Conservation (phyloP, 2,113 vertebrate species). For the Nyctibius bracteatus region DNA sequence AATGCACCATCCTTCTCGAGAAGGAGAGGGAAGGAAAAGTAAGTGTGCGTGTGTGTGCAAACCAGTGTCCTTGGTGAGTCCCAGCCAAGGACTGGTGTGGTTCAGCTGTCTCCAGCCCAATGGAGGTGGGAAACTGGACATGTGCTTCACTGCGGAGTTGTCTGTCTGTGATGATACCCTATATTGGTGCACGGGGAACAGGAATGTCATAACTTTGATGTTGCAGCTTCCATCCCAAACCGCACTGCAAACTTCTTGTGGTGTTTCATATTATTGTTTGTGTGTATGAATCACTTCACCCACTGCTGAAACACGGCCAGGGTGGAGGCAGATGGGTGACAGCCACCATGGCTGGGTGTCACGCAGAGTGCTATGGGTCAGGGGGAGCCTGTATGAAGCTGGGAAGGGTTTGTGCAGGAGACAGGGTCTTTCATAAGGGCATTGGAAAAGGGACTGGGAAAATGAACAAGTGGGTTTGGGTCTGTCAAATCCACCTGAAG, state of each 20-base stretch:
- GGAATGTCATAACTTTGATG: not conserved
- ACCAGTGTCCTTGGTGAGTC: not conserved
- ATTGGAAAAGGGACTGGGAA: not conserved
- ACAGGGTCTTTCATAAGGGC: accelerated
- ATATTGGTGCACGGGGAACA: not conserved
- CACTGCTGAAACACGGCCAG: not conserved
- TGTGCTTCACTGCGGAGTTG: not conserved
- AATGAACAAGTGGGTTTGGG: not conserved
- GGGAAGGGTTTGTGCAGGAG: not conserved
- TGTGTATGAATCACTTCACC: not conserved
- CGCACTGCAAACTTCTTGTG: not conserved
- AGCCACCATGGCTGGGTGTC: not conserved
- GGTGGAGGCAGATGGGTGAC: not conserved
- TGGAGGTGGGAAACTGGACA: not conserved
- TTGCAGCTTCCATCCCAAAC: not conserved
- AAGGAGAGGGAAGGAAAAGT: too few relatives aligned
- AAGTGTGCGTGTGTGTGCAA: not conserved
- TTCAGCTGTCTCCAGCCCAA: not conserved
- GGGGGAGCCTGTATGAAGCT: not conserved
- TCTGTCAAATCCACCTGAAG: not conserved
- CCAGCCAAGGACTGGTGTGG: not conserved
- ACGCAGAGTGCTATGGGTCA: accelerated
- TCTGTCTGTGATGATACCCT: not conserved
- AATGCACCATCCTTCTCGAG: not conserved
- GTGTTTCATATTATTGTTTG: not conserved